Percentiles rank a stretch among this genome's conserved stretches.
phyloP scores from a whole-genome alignment of 2,113 vertebrate species.

The Embiotoca jacksoni region DNA sequence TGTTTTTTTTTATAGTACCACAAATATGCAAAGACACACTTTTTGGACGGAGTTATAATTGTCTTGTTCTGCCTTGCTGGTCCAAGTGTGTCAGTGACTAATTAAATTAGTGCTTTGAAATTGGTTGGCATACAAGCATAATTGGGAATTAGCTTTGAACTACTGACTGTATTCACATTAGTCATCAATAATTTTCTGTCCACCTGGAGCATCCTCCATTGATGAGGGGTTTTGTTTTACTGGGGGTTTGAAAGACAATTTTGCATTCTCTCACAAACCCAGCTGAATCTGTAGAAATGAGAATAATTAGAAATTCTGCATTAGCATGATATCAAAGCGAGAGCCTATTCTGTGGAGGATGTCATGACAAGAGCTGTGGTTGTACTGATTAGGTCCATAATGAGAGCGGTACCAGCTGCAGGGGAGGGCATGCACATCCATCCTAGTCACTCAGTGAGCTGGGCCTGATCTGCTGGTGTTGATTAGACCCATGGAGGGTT shows the following conservation, averaged over 20 bases:
- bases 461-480: constrained; percentile 46
- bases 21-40: not conserved
- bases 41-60: not conserved
- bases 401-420: constrained; percentile 64
- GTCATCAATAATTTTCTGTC: constrained; percentile 34
- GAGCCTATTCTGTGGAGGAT: constrained; percentile 30
- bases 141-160: constrained; percentile 29
- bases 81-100: constrained; percentile 34
- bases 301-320: constrained; percentile 30
- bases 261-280: constrained; percentile 25
- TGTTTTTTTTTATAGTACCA: not conserved
- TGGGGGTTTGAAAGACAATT: not conserved
- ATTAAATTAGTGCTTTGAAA: constrained; percentile 38
- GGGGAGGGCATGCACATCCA: constrained; percentile 59
- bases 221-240: constrained; percentile 27
- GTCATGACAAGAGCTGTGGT: constrained; percentile 46
- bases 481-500: constrained; percentile 70
- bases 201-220: constrained; percentile 20
- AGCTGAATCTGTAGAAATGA: constrained; percentile 26
- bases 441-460: constrained; percentile 42
- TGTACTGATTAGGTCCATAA: constrained; percentile 64
- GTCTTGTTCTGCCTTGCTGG: constrained; percentile 11
- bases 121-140: not conserved
- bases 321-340: constrained; percentile 64
- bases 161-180: constrained; percentile 19